phyloP scores from a whole-genome alignment of 2,888 invertebrate species.

The Carabus problematicus region DNA sequence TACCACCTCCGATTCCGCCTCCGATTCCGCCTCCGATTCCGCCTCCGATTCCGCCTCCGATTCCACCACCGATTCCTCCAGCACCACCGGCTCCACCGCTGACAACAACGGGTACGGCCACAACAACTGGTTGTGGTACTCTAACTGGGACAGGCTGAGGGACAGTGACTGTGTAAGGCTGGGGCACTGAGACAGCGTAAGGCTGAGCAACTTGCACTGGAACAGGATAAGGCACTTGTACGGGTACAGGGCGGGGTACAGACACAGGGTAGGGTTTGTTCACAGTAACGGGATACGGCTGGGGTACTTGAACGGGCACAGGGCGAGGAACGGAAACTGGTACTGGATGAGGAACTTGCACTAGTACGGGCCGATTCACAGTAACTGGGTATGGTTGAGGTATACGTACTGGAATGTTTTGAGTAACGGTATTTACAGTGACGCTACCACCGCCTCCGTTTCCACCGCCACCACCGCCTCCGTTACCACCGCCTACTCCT shows the following conservation, averaged over 20 bases:
- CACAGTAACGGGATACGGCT: constrained; percentile 34
- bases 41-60: constrained; percentile 35
- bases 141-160: constrained; percentile 40
- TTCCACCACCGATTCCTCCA: constrained; percentile 32
- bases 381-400: constrained; percentile 43
- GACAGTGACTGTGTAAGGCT: constrained; percentile 39
- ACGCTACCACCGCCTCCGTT: constrained; percentile 13
- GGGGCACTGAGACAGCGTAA: constrained; percentile 30
- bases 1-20: constrained; percentile 19
- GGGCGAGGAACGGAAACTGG: constrained; percentile 39
- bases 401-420: constrained; percentile 41
- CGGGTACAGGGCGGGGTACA: constrained; percentile 37
- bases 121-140: constrained; percentile 42
- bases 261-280: constrained; percentile 37
- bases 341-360: constrained; percentile 39
- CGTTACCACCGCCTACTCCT: constrained; percentile 12
- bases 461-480: constrained; percentile 32
- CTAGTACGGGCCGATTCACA: constrained; percentile 41
- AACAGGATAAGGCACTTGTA: constrained; percentile 37
- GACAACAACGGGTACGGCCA: constrained; percentile 34
- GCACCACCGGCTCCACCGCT: constrained; percentile 37
- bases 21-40: constrained; percentile 30
- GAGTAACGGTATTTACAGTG: constrained; percentile 41
- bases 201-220: constrained; percentile 34
- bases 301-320: constrained; percentile 37